Base-by-base conservation (phyloP, 1,140 invertebrate genomes). In the Phocides pigmalion region DNA sequence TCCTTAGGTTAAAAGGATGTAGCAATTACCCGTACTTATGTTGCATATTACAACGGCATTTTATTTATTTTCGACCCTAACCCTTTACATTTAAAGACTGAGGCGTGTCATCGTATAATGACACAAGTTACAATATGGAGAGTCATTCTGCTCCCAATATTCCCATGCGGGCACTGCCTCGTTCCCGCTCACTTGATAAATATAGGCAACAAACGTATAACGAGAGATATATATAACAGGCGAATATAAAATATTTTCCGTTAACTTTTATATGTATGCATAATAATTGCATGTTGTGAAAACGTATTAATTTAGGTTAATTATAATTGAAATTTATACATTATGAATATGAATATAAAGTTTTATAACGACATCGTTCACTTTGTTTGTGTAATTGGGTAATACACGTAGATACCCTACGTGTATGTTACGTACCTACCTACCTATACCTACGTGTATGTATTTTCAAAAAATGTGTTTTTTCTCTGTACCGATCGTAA, bases 151-250 rank as follows among this genome's bases (percentile, higher is more conserved):
- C n/a, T n/a, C n/a, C n/a, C n/a, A n/a, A n/a, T 62, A 50, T 68
- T 74, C 64, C 46, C 65, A 70, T 70, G 65, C 53, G 62, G 68
- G 56, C 44, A 0, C 17, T 28, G 28, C 8, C 37, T 15, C 17
- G 6, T 17, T 19, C 35, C 32, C 53, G 39, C 5, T 42, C 39
- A 16, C 39, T 41, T 42, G 53, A 41, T 56, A 56, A 42, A 56
- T 25, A 56, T 42, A 39, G 37, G 20, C 12, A 22, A 22, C 44
- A 8, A 19, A 22, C 44, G 44, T 42, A 22, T 22, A 17, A 11
- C 53, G 12, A 37, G 37, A 16, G 39, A 56, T 56, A 9, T 56
- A 20, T 14, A 20, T 19, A n/a, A n/a, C 39, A n/a, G 53, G 44
- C 41, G 39, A n/a, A 56, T 42, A 56, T 44, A 42, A 56, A 56